phyloP scores from a whole-genome alignment of 2,888 invertebrate genomes.

The Stegophylla sp. region DNA sequence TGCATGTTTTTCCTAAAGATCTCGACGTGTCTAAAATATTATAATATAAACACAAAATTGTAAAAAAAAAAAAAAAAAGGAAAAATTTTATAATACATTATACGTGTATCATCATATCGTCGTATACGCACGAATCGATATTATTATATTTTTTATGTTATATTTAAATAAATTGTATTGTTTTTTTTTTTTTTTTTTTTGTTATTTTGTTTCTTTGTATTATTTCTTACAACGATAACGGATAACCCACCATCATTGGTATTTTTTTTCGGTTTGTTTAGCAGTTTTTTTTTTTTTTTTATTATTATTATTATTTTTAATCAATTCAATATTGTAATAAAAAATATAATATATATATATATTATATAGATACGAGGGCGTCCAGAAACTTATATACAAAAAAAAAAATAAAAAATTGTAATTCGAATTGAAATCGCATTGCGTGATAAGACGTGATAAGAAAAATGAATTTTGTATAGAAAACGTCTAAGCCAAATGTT shows the following conservation, averaged over 20 bases:
- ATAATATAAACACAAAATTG: not conserved
- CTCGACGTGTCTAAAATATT: slow-evolving; percentile 44
- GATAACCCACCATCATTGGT: slow-evolving; percentile 57
- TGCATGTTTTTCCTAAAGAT: slow-evolving; percentile 58
- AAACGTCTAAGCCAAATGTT: too few species aligned
- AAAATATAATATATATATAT: too few species aligned
- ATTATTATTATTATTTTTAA: not conserved
- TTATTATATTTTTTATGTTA: not conserved
- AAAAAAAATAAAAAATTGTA: too few species aligned
- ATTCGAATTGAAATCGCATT: too few species aligned
- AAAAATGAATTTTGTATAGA: too few species aligned
- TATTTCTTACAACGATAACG: slow-evolving; percentile 44
- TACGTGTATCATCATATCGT: not conserved
- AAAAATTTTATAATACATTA: slow-evolving; percentile 5
- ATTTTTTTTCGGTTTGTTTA: not conserved
- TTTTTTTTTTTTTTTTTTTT: not conserved
- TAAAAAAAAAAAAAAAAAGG: slow-evolving; percentile 7
- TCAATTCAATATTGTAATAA: too few species aligned
- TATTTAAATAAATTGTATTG: not conserved
- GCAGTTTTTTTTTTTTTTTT: not conserved
- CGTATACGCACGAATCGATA: too few species aligned
- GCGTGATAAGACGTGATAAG: too few species aligned
- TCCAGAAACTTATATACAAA: too few species aligned
- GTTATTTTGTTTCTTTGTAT: not conserved
- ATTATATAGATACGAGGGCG: too few species aligned